A percentile compares a stretch with the other conserved stretches of the same genome.
Evolutionary conservation across 2,113 vertebrate species (phyloP).

Genomic region (Capreolus pygargus): DNA sequence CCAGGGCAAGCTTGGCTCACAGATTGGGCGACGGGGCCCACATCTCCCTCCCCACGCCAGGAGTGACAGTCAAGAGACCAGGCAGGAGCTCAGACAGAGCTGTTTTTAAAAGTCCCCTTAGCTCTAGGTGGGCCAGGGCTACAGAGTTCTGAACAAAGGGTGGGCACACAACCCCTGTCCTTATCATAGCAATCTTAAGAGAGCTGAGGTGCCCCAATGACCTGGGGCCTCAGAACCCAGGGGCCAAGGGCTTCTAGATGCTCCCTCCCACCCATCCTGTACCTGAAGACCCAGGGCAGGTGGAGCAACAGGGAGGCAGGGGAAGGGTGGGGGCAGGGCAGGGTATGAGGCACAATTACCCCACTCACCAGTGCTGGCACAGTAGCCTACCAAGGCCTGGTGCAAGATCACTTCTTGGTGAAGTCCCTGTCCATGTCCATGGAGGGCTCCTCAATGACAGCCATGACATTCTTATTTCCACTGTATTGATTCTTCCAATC

Average conservation of each 20-base stretch:
- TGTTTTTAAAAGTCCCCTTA: background rate
- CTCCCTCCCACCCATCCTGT: conserved; percentile 14
- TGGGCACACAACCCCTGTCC: background rate
- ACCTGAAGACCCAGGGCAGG: conserved; percentile 41
- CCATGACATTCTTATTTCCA: background rate
- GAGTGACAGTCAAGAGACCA: background rate
- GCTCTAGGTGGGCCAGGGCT: background rate
- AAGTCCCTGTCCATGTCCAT: conserved; percentile 95
- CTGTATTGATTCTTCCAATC: background rate
- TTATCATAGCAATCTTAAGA: background rate
- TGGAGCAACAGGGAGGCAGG: conserved; percentile 34
- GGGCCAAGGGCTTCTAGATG: background rate
- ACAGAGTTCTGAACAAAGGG: background rate
- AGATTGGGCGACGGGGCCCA: background rate
- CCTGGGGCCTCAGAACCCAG: conserved; percentile 2
- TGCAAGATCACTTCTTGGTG: conserved; percentile 86
- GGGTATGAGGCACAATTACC: background rate
- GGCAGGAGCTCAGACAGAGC: conserved; percentile 46
- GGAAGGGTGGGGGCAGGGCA: background rate
- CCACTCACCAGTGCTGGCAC: conserved; percentile 18
- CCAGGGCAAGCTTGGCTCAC: conserved; percentile 49
- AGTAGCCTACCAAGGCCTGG: conserved; percentile 47
- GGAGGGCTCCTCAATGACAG: conserved; percentile 92
- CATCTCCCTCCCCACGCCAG: background rate
- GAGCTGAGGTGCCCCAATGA: background rate